Base-by-base conservation (phyloP, 1,140 invertebrate species). In the Magallana angulata region DNA sequence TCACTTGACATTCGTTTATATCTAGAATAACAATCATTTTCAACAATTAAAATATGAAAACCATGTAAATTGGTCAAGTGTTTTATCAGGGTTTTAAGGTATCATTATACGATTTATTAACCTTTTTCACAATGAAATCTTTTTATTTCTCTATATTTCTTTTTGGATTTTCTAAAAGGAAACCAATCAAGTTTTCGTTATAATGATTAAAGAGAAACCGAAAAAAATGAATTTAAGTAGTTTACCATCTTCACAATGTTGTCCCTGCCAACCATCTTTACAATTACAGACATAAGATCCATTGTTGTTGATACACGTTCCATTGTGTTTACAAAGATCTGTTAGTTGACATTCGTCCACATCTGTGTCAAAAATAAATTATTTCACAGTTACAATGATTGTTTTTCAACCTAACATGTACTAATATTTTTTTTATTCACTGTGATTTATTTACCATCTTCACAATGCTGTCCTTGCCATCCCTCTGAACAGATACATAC, bases 381-480 rank as follows among this genome's bases (percentile, higher is more conserved):
- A 9, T 1, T 80, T 7, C 71, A 80, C 1, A 4, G 30, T 12
- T 0, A 7, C 18, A 80, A 80, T 14, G 8, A 24, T 6, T 0
- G 1, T 24, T 30, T 30, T 8, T 2, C 14, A 36, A 24, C 24
- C 76, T 14, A 36, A 30, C 8, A 80, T 80, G 16, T 12, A 24
- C 2, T 2, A 14, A 80, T 30, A 0, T 14, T 80, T 80, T 30
- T 30, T 48, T 48, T 48, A 48, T 5, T 2, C 5, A 48, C 0
- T 48, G 36, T 48, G 14, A 30, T 30, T 4, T 76, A 30, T 8
- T 60, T 71, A 89, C 88, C 92, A 80, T 85, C 91, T 48, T 99
- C 48, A 57, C 84, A 85, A 36, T 85, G 56, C 0, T 68, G 56
- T 71, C 84, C 84, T n/a, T 68, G 84, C 84, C 84, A 85, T 30